These are phyloP conservation scores for Diplolepis rosae DNA, from an alignment of 2,888 invertebrate species.

Conservation along the genomic window DNA sequence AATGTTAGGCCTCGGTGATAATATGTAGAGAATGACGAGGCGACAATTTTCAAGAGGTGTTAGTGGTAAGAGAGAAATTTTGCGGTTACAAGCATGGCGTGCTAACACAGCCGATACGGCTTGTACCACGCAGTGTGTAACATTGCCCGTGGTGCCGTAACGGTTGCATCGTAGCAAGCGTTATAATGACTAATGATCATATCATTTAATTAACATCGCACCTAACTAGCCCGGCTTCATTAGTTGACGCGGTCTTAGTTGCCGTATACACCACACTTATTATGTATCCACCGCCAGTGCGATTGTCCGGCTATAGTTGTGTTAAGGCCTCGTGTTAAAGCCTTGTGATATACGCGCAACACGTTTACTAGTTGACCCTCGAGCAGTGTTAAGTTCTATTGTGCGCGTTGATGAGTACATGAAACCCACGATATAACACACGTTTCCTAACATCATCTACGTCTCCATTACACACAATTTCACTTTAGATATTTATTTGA, in stretches of 20 bases:
- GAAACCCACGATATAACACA: conserved; percentile 56
- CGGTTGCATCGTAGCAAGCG: conserved; percentile 50
- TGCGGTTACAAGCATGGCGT: conserved; percentile 63
- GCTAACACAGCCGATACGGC: conserved; percentile 57
- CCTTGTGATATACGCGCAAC: conserved; percentile 64
- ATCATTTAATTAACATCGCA: conserved; percentile 74
- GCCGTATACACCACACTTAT: conserved; percentile 63
- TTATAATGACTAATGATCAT: conserved; percentile 73
- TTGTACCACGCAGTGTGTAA: conserved; percentile 36
- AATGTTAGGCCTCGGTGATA: not conserved
- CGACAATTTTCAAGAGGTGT: conserved; percentile 28
- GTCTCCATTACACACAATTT: no score
- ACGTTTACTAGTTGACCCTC: conserved; percentile 65
- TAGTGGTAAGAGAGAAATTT: conserved; percentile 55
- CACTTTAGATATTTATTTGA: no score
- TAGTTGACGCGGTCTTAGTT: conserved; percentile 64
- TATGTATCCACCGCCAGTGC: conserved; percentile 66
- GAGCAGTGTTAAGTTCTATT: conserved; percentile 67
- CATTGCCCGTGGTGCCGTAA: conserved; percentile 29
- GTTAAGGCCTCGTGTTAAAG: conserved; percentile 60
- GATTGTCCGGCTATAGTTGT: conserved; percentile 60
- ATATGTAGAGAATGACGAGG: conserved; percentile 14
- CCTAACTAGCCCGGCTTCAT: conserved; percentile 69
- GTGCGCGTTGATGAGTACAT: conserved; percentile 58
- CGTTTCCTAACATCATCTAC: conserved; percentile 52